Evolutionary conservation across 2,888 invertebrate species (phyloP).

Genomic region (Drosophila hawaiiensis): DNA sequence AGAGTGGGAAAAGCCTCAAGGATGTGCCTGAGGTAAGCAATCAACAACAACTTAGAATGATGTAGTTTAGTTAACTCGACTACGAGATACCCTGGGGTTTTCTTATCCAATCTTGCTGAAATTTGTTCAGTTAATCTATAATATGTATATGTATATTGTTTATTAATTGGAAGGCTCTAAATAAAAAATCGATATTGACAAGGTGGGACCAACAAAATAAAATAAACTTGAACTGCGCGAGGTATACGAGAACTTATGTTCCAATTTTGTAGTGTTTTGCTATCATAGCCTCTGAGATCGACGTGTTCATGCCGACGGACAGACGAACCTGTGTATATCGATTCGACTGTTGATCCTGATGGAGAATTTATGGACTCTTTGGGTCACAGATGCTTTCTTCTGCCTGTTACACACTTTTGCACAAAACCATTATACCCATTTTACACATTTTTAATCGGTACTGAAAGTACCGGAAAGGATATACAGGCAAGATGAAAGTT

Average conservation of each 20-base stretch:
- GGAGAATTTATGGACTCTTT: background rate
- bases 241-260: background rate
- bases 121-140: background rate
- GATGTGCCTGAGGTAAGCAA: background rate
- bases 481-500: background rate
- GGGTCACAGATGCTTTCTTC: background rate
- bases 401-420: background rate
- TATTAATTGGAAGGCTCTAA: too few species aligned
- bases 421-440: background rate
- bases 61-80: background rate
- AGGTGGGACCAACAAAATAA: background rate
- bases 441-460: background rate
- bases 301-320: background rate
- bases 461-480: background rate
- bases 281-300: background rate
- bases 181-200: background rate
- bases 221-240: background rate
- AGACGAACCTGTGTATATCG: background rate
- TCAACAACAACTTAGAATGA: background rate
- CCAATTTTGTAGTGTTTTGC: background rate
- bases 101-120: background rate
- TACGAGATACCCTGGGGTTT: background rate
- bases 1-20: conserved; percentile 4
- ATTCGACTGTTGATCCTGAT: background rate
- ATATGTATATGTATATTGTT: background rate